Evolutionary conservation across 2,113 vertebrate genomes (phyloP), one percentile per base, ranked within the genome.

Genomic region (Psettodes erumei): DNA sequence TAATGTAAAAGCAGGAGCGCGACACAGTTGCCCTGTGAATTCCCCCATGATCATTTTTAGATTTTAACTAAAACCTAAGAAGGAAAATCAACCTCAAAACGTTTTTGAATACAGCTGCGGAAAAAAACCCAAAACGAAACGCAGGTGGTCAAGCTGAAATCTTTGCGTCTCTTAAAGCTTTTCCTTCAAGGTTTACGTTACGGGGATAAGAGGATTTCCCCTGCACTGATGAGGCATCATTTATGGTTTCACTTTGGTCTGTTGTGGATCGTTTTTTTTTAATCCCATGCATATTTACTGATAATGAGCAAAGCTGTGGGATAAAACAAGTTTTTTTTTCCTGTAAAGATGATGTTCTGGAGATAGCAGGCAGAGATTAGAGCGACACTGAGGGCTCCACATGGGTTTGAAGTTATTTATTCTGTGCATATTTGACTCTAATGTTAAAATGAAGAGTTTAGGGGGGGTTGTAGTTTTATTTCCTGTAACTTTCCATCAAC

Each of bases 1-100:
- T 13, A 0, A 43, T 53, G 42, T 62, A 54, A 56, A 67, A 61
- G 15, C 75, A 72, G 30, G n/a, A 63, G 43, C 79, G 7, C 40
- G 59, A 33, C 16, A 47, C 37, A 33, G 43, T 50, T 37, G 32
- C 63, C 28, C 42, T 4, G 37, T 60, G 38, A 70, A 77, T 42
- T n/a, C 33, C 40, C 38, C 11, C 16, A 2, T 23, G 55, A 30
- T 40, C 12, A 3, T 40, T 8, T 45, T 45, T 6, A 35, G 23
- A 59, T 75, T 55, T 35, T 3, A 21, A 55, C 3, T 10, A 13
- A 38, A 72, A 32, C 5, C 71, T 28, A n/a, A 64, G 47, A 48
- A 27, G 35, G 16, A 12, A 50, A 28, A 8, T 45, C 42, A 30
- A 16, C 19, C 18, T 8, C 18, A 33, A 6, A 3, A 15, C 15